These are phyloP conservation scores for Paralichthys olivaceus DNA, from an alignment of 2,113 vertebrate species.

Conservation along the genomic window DNA sequence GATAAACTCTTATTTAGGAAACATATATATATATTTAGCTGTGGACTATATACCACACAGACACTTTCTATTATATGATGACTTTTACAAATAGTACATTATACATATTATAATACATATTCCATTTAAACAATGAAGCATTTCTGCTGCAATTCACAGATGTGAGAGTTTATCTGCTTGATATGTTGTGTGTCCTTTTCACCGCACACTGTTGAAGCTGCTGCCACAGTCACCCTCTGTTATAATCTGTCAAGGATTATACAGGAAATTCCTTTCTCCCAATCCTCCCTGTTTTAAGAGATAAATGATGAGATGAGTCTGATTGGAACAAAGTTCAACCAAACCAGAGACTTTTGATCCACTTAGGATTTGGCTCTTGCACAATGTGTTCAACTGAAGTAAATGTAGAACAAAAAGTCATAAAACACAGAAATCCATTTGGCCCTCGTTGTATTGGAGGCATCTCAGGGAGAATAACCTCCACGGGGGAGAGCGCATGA, in stretches of 20 bases:
- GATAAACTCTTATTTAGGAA: neutral
- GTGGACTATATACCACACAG: no score
- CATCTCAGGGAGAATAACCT: neutral
- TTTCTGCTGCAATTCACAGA: neutral
- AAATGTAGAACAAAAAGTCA: neutral
- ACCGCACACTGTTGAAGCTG: neutral
- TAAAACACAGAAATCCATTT: neutral
- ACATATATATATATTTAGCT: no score
- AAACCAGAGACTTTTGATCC: constrained; percentile 12
- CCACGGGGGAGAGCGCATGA: constrained; percentile 19
- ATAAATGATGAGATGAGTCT: neutral
- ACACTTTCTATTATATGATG: no score
- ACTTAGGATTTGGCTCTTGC: constrained; percentile 15
- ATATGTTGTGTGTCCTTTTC: neutral
- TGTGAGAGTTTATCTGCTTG: constrained; percentile 1
- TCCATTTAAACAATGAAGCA: neutral
- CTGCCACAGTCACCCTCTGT: neutral
- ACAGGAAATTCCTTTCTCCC: neutral
- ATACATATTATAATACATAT: no score
- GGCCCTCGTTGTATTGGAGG: neutral
- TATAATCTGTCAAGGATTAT: neutral
- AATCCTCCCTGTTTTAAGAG: constrained; percentile 2
- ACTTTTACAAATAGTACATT: neutral
- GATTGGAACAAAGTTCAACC: constrained; percentile 2
- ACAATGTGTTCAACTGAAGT: neutral